Conservation (phyloP, 2,888 invertebrate species). For the Himalopsyche kuldschensis region DNA sequence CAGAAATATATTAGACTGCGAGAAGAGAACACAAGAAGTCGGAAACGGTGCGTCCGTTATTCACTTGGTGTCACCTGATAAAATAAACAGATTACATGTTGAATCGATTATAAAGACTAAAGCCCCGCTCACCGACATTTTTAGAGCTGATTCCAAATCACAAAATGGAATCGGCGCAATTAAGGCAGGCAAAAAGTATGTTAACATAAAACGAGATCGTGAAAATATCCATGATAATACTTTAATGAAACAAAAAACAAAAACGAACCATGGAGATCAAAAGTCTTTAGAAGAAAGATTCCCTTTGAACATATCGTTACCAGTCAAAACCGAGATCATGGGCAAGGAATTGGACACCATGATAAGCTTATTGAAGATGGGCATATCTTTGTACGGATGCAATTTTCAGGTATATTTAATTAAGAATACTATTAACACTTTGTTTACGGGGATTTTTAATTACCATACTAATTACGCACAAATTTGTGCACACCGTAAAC, state of each 20-base stretch:
- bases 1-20: neutral
- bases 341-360: conserved; percentile 48
- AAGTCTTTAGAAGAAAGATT: conserved; percentile 48
- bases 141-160: neutral
- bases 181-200: neutral
- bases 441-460: no score
- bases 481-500: no score
- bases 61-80: neutral
- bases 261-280: conserved; percentile 43
- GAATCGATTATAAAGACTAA: neutral
- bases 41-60: neutral
- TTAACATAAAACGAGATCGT: neutral
- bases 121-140: neutral
- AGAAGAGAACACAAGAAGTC: neutral
- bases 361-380: conserved; percentile 51
- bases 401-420: conserved; percentile 50
- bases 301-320: conserved; percentile 45
- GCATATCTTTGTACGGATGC: conserved; percentile 55
- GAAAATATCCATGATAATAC: neutral
- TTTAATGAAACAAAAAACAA: conserved; percentile 34
- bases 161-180: neutral
- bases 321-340: conserved; percentile 39
- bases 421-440: neutral
- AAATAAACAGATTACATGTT: neutral
- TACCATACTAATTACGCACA: no score